These are phyloP conservation scores for Petrocephalus zakoni DNA, from an alignment of 2,113 vertebrate species.

Conservation along the genomic window DNA sequence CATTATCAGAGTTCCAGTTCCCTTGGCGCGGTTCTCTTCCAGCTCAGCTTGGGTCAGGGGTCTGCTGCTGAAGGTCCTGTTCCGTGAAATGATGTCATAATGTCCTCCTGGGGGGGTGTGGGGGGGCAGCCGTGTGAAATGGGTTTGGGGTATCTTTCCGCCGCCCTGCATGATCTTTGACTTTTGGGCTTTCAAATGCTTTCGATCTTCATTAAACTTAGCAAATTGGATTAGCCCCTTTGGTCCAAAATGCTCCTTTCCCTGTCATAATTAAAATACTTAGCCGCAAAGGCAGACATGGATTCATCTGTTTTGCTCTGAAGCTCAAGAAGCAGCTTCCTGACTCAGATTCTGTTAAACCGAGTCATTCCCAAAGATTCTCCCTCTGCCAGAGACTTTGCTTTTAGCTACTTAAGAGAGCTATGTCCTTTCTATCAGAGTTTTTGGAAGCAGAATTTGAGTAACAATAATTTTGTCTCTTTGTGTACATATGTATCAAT, in stretches of 20 bases:
- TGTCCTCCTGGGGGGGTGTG: not conserved
- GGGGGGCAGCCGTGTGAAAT: not conserved
- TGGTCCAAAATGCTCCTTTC: not conserved
- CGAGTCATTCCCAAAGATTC: not conserved
- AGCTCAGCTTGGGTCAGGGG: not conserved
- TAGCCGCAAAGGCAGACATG: not conserved
- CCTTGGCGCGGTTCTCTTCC: not conserved
- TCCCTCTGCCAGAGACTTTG: not conserved
- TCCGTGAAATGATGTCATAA: not conserved
- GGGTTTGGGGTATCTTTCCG: not conserved
- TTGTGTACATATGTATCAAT: not conserved
- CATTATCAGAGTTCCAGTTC: not conserved
- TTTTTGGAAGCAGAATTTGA: not conserved
- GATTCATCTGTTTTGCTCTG: not conserved
- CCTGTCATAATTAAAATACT: conserved; percentile 1
- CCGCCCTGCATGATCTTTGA: not conserved
- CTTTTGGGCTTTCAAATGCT: not conserved
- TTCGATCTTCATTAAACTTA: conserved; percentile 1
- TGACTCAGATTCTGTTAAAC: not conserved
- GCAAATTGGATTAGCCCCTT: conserved; percentile 1
- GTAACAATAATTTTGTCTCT: not conserved
- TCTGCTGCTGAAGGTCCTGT: not conserved
- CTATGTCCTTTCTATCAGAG: not conserved
- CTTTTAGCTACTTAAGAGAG: not conserved
- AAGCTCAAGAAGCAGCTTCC: not conserved